Evolutionary conservation across 2,797 vertebrate species (phyloP).

Genomic region (Varecia variegata): DNA sequence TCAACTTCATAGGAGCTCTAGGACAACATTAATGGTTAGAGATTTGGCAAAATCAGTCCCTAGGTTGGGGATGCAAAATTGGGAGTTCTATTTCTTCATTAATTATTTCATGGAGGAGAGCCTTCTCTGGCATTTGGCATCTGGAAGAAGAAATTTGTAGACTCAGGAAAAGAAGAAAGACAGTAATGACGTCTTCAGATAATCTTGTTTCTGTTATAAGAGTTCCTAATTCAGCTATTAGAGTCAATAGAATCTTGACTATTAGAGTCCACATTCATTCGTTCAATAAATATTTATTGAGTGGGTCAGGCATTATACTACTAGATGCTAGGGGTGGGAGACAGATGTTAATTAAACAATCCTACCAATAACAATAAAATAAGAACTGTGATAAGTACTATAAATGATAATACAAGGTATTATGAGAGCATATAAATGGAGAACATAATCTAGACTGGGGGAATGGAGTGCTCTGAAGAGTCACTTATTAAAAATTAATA

Average conservation of each 20-base stretch:
- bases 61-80: neutral
- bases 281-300: slow-evolving; percentile 44
- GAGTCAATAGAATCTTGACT: neutral
- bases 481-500: slow-evolving; percentile 28
- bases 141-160: slow-evolving; percentile 4
- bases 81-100: slow-evolving; percentile 16
- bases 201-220: neutral
- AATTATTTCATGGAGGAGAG: neutral
- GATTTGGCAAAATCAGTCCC: neutral
- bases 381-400: slow-evolving; percentile 12
- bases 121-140: slow-evolving; percentile 14
- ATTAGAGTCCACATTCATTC: slow-evolving; percentile 3
- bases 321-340: neutral
- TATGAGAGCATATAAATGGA: neutral
- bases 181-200: neutral
- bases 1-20: neutral
- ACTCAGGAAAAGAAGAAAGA: neutral
- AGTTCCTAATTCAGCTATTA: slow-evolving; percentile 31
- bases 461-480: neutral
- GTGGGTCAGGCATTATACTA: neutral
- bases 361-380: neutral
- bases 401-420: neutral
- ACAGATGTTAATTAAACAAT: slow-evolving; percentile 11
- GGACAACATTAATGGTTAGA: neutral
- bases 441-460: neutral